Base-by-base conservation (phyloP, 2,797 vertebrate genomes). In the Phrynocephalus vlangalii region DNA sequence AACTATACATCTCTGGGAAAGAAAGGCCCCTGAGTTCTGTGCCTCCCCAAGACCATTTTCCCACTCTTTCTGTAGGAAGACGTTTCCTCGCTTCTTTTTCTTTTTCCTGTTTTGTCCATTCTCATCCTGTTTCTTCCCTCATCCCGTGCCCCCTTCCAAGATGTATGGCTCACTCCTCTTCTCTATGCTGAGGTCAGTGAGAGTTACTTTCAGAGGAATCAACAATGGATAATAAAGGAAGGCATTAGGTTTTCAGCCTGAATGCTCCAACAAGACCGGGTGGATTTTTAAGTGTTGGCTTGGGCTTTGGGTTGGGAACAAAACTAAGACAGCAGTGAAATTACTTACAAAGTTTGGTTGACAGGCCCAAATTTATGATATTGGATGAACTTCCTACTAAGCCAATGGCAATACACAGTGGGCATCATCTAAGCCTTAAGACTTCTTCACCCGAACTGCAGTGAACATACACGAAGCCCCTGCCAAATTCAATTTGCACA, bases 401-500 rank as follows among this genome's bases (percentile, higher is more conserved):
- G 63, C 44, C 20, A 82, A n/a, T 82, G 71, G 38, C 63, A 73
- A 15, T n/a, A 67, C 24, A 28, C 22, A 38, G 3, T 68, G 7
- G 72, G 20, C 63, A 77, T 83, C 16, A 38, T 60, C 44, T 76
- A 44, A 77, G 38, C 56, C n/a, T 52, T 76, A 33, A 68, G 73
- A 83, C 24, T 5, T 82, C 68, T 75, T 52, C 82, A 63, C 22
- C n/a, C 80, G 70, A 80, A 33, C 77, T 44, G 9, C 79, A 84
- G 73, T 75, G 16, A 66, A 20, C 16, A 44, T 67, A 80, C 4
- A n/a, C 52, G 77, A 88, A 80, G 44, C 44, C 20, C 22, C 70
- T 82, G 72, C 48, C 72, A 81, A 67, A 33, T 88, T 88, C 70
- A 85, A 33, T 67, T 85, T 85, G 70, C 70, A 88, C 24, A 79